These are phyloP conservation scores for Calliopum simillimum DNA, from an alignment of 2,888 invertebrate species.

Conservation along the genomic window DNA sequence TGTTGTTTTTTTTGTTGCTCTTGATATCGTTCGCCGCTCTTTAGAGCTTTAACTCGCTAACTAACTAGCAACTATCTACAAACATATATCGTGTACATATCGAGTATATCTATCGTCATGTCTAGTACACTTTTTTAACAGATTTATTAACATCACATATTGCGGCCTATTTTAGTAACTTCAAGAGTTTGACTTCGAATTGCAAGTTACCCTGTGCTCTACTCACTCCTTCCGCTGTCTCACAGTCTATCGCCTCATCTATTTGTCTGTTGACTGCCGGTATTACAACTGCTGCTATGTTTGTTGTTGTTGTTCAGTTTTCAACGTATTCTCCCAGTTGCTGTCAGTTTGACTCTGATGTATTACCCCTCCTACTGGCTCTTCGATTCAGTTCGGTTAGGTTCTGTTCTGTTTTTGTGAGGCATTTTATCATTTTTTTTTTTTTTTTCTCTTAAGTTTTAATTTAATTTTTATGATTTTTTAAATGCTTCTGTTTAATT, in stretches of 20 bases:
- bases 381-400: too few species aligned
- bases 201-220: neutral
- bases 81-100: too few species aligned
- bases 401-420: neutral
- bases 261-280: neutral
- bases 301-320: conserved; percentile 11
- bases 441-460: neutral
- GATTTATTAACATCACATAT: conserved; percentile 17
- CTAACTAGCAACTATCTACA: too few species aligned
- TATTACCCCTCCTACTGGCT: neutral
- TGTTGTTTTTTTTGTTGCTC: neutral
- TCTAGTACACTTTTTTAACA: conserved; percentile 10
- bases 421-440: neutral
- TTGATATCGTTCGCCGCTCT: conserved; percentile 1
- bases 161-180: neutral
- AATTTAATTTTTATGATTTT: neutral
- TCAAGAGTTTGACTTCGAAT: too few species aligned
- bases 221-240: neutral
- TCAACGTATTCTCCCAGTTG: conserved; percentile 2
- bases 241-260: neutral
- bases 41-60: too few species aligned
- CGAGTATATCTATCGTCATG: too few species aligned
- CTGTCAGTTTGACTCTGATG: conserved; percentile 11
- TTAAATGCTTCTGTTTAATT: conserved; percentile 27
- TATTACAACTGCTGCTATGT: neutral